phyloP scores from a whole-genome alignment of 2,888 invertebrate species.

The Globia sparganii region DNA sequence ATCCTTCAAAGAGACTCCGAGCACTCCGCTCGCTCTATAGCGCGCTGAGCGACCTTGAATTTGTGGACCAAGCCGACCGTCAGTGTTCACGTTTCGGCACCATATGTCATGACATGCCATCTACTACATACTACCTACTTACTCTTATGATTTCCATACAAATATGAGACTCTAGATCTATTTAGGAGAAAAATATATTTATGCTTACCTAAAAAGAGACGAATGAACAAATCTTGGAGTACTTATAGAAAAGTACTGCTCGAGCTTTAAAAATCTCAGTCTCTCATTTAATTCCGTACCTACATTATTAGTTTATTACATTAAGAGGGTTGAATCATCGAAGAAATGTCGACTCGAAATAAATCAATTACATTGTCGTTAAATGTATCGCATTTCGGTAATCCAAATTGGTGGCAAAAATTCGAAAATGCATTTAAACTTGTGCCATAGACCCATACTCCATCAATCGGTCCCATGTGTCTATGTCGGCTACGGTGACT shows the following conservation, averaged over 20 bases:
- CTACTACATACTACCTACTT: too few species aligned
- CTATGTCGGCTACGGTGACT: background rate
- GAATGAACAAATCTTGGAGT: background rate
- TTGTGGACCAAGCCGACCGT: too few species aligned
- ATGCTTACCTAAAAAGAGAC: background rate
- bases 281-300: too few species aligned
- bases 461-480: background rate
- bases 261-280: too few species aligned
- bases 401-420: background rate
- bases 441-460: background rate
- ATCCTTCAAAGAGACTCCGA: too few species aligned
- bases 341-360: background rate
- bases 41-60: too few species aligned
- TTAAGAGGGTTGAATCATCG: background rate
- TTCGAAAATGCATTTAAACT: background rate
- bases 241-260: background rate
- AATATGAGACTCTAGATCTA: background rate
- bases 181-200: background rate
- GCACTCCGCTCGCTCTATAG: too few species aligned
- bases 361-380: background rate
- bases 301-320: background rate
- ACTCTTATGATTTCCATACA: background rate
- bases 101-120: too few species aligned
- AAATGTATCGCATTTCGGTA: background rate
- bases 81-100: too few species aligned